Percentiles rank a stretch among this genome's conserved stretches.
These are phyloP conservation scores for Hoplostethus atlanticus DNA, from an alignment of 2,797 vertebrate genomes.

Conservation along the genomic window DNA sequence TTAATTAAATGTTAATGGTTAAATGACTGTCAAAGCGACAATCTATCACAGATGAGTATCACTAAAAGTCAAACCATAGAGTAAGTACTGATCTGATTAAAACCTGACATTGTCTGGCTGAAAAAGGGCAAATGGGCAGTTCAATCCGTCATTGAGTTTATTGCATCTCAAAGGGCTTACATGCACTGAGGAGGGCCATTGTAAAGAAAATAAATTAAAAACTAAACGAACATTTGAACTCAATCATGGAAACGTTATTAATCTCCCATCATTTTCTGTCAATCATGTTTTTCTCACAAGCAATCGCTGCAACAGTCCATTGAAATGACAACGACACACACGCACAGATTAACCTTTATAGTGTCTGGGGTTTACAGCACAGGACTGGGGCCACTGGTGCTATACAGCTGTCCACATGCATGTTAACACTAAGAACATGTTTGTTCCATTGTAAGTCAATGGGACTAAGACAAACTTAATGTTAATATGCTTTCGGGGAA, in stretches of 20 bases:
- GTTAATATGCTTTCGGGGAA: slow-evolving; percentile 14
- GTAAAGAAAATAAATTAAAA: slow-evolving; percentile 92
- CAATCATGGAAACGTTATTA: slow-evolving; percentile 86
- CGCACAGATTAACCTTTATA: slow-evolving; percentile 82
- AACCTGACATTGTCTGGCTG: neutral
- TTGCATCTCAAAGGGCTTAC: slow-evolving; percentile 99
- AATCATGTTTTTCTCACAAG: slow-evolving; percentile 88
- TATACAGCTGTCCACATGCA: slow-evolving; percentile 84
- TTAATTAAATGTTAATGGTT: too few relatives aligned
- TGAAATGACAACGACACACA: slow-evolving; percentile 85
- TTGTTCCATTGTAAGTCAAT: slow-evolving; percentile 25
- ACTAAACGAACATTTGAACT: slow-evolving; percentile 92
- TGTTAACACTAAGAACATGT: slow-evolving; percentile 49
- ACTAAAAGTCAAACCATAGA: too few relatives aligned
- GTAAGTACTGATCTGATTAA: too few relatives aligned
- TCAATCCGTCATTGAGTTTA: slow-evolving; percentile 96
- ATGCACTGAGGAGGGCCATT: slow-evolving; percentile 91
- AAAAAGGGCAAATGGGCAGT: slow-evolving; percentile 55
- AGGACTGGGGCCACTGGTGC: slow-evolving; percentile 70
- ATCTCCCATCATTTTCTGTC: slow-evolving; percentile 79
- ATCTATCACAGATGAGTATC: too few relatives aligned
- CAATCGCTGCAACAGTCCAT: slow-evolving; percentile 90
- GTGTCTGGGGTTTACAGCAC: slow-evolving; percentile 72
- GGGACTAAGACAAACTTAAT: slow-evolving; percentile 26
- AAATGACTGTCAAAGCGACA: neutral